Conservation (phyloP, 2,113 vertebrate species). For the Motacilla tschutschensis region DNA sequence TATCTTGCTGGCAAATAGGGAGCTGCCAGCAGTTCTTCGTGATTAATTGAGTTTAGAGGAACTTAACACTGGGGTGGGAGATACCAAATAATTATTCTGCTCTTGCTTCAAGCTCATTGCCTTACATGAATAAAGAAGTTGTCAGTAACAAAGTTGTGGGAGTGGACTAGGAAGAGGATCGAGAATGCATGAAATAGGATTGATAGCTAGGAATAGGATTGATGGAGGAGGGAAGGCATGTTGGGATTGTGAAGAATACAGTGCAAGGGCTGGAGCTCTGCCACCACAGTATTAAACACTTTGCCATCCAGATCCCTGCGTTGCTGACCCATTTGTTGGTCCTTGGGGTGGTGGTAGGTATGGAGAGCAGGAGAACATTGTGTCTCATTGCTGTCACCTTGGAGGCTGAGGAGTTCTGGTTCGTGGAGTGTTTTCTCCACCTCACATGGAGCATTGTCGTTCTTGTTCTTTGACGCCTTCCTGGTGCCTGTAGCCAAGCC, state of each 20-base stretch:
- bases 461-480: background rate
- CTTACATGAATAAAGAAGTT: background rate
- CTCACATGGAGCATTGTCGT: background rate
- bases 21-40: background rate
- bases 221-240: background rate
- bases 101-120: background rate
- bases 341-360: background rate
- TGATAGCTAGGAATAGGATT: background rate
- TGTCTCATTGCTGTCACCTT: background rate
- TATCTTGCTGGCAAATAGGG: constrained; percentile 12
- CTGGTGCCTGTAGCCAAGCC: background rate
- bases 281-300: background rate
- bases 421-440: background rate
- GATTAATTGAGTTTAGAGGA: constrained; percentile 39
- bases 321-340: background rate
- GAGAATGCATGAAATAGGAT: background rate
- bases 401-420: background rate
- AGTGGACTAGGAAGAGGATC: background rate
- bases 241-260: background rate
- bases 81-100: constrained; percentile 15
- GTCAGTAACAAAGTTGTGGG: background rate
- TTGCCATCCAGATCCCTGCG: background rate
- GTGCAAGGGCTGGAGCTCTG: background rate
- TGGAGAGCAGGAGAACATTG: background rate
- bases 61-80: background rate